Conservation (phyloP, 2,797 vertebrate species). For the Pogonophryne albipinna region DNA sequence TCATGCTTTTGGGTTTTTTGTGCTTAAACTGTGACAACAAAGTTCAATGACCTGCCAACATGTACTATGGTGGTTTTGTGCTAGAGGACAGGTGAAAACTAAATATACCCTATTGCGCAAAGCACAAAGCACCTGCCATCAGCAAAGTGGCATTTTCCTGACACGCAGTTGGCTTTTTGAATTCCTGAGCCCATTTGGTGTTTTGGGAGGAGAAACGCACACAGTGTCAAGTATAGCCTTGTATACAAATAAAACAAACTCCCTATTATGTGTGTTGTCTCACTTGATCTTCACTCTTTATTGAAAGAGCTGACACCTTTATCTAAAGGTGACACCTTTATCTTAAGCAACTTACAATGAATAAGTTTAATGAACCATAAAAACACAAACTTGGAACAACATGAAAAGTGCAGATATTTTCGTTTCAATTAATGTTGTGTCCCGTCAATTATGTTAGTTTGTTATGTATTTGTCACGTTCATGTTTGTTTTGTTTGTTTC, state of each 20-base stretch:
- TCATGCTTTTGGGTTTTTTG: too few species aligned
- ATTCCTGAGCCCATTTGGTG: background rate
- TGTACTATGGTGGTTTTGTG: background rate
- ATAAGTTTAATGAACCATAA: too few species aligned
- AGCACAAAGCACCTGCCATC: conserved; percentile 5
- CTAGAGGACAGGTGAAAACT: background rate
- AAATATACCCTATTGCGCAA: background rate
- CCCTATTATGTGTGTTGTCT: background rate
- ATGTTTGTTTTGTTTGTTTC: too few species aligned
- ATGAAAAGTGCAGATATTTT: too few species aligned
- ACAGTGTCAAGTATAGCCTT: background rate
- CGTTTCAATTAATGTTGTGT: too few species aligned
- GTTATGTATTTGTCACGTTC: too few species aligned
- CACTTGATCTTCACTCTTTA: background rate
- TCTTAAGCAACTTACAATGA: too few species aligned
- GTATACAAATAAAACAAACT: background rate
- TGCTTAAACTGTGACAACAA: too few species aligned
- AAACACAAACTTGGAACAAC: too few species aligned
- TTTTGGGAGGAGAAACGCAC: conserved; percentile 12
- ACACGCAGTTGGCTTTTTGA: background rate
- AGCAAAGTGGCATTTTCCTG: background rate
- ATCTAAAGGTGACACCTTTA: too few species aligned
- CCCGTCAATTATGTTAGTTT: too few species aligned
- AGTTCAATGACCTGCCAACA: background rate
- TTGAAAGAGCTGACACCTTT: too few species aligned